These are phyloP conservation scores for Allolobophora icterica DNA, from an alignment of 2,888 invertebrate genomes.

Conservation along the genomic window DNA sequence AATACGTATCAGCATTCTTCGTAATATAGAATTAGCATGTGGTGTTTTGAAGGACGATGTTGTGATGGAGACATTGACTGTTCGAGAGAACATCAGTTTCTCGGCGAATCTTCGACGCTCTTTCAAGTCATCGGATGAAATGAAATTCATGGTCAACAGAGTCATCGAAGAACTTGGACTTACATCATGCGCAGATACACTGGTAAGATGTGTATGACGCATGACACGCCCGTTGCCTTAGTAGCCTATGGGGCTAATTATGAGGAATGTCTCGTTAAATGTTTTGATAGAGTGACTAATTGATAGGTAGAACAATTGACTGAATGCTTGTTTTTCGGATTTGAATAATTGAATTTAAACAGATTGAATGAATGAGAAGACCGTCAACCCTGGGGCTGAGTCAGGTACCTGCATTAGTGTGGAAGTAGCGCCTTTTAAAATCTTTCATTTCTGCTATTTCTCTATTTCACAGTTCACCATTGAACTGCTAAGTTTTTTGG, in stretches of 20 bases:
- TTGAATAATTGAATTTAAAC: neutral
- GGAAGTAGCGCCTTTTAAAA: neutral
- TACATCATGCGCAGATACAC: constrained; percentile 60
- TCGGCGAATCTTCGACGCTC: constrained; percentile 63
- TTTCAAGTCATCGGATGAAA: constrained; percentile 45
- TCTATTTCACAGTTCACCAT: neutral
- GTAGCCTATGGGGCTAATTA: neutral
- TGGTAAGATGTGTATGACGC: constrained; percentile 50
- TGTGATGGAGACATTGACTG: constrained; percentile 64
- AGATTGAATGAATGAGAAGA: no score
- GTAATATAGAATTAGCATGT: neutral
- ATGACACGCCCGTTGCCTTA: no score
- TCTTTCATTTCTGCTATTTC: neutral
- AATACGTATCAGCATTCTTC: no score
- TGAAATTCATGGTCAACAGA: constrained; percentile 56
- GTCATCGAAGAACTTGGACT: constrained; percentile 63
- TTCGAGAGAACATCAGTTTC: constrained; percentile 63
- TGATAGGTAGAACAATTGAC: neutral
- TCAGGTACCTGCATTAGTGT: neutral
- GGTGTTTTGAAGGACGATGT: constrained; percentile 62
- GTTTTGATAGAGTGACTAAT: neutral
- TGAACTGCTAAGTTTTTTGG: neutral
- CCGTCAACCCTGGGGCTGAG: no score
- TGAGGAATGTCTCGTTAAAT: neutral
- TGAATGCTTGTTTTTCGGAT: neutral